Evolutionary conservation across 2,797 vertebrate species (phyloP).

Genomic region (Rhinoraja longicauda): DNA sequence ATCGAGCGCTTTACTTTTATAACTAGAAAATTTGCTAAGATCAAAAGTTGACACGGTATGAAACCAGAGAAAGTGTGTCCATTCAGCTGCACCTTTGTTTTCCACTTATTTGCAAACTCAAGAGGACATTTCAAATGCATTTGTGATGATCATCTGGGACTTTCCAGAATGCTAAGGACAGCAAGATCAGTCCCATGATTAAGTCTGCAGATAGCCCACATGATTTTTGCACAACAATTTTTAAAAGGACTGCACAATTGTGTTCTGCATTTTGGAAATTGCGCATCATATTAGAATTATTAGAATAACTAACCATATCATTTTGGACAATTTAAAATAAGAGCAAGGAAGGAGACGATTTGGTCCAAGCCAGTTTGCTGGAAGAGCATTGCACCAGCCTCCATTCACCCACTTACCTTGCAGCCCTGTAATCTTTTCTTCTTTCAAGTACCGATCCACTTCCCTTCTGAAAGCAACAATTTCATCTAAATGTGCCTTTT

Average conservation of each 20-base stretch:
- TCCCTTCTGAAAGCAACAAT: no score
- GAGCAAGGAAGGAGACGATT: no score
- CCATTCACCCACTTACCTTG: no score
- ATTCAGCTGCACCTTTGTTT: background rate
- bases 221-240: background rate
- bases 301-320: background rate
- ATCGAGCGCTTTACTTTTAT: background rate
- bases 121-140: background rate
- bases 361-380: no score
- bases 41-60: constrained; percentile 3
- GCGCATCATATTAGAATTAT: background rate
- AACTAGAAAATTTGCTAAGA: background rate
- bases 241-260: background rate
- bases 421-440: no score
- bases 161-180: constrained; percentile 26
- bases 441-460: no score
- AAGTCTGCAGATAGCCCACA: background rate
- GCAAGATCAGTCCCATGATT: background rate
- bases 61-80: constrained; percentile 9
- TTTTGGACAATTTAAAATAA: background rate
- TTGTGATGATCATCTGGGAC: constrained; percentile 9
- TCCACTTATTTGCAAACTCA: background rate
- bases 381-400: no score
- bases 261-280: background rate
- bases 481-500: background rate